Percentiles rank a stretch among this genome's conserved stretches.
Evolutionary conservation across 2,797 vertebrate genomes (phyloP).

Genomic region (Ataeniobius toweri): DNA sequence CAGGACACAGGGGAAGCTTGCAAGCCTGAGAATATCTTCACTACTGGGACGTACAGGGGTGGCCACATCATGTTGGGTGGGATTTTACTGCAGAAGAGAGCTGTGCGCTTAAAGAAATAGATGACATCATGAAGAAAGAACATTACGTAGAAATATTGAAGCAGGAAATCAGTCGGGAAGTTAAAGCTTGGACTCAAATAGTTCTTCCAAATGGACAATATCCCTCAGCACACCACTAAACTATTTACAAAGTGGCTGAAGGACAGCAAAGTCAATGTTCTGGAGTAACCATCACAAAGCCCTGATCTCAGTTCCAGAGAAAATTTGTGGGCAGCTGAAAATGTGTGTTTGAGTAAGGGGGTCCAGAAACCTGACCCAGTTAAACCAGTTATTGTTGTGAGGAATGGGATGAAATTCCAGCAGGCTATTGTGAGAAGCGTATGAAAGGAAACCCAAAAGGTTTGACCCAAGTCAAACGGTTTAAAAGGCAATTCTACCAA

Average conservation of each 20-base stretch:
- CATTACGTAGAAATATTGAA: not conserved
- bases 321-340: too few relatives aligned
- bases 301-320: too few relatives aligned
- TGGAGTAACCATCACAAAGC: not conserved
- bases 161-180: not conserved
- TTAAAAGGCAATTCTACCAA: not conserved
- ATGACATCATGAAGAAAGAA: not conserved
- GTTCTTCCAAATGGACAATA: too few relatives aligned
- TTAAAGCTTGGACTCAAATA: too few relatives aligned
- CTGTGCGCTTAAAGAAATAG: not conserved
- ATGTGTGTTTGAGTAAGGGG: not conserved
- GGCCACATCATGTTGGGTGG: too few relatives aligned
- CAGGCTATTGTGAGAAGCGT: too few relatives aligned
- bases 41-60: not conserved
- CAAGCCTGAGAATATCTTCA: not conserved
- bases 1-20: not conserved
- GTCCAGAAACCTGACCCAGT: too few relatives aligned
- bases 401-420: not conserved
- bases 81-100: too few relatives aligned
- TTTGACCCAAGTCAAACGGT: not conserved
- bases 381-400: not conserved
- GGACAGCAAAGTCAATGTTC: not conserved
- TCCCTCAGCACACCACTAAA: too few relatives aligned
- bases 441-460: not conserved
- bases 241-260: too few relatives aligned